Evolutionary conservation across 2,888 invertebrate genomes (phyloP).

Genomic region (Catocala nupta): DNA sequence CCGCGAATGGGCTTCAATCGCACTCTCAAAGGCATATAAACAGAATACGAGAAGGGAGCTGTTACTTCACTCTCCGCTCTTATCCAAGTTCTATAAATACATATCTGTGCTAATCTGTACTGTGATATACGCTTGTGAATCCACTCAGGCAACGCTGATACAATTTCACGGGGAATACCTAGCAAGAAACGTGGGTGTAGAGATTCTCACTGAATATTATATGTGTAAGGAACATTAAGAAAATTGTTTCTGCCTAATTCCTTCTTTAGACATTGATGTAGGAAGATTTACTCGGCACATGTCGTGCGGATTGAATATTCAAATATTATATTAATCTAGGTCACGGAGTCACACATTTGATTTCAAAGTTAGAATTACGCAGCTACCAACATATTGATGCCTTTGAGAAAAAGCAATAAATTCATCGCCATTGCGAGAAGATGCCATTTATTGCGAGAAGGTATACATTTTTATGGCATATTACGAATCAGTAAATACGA

Average conservation of each 20-base stretch:
- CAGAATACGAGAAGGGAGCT: not conserved
- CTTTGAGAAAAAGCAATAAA: too few relatives aligned
- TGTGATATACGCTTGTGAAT: constrained; percentile 33
- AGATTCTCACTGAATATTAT: constrained; percentile 6
- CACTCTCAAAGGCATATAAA: constrained; percentile 5
- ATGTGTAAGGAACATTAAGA: not conserved
- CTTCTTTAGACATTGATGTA: not conserved
- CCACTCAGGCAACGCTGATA: constrained; percentile 35
- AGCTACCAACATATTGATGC: too few relatives aligned
- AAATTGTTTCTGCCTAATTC: not conserved
- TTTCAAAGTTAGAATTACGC: too few relatives aligned
- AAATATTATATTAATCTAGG: not conserved
- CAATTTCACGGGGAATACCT: constrained; percentile 36
- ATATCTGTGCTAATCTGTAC: constrained; percentile 42
- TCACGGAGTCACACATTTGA: too few relatives aligned
- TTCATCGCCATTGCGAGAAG: too few relatives aligned
- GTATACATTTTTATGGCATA: too few relatives aligned
- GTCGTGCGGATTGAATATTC: not conserved
- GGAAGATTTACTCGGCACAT: not conserved
- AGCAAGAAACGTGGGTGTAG: constrained; percentile 15
- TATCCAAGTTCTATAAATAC: constrained; percentile 42
- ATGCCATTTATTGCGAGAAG: too few relatives aligned
- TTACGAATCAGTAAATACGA: too few relatives aligned
- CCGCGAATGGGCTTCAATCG: not conserved
- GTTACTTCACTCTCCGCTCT: constrained; percentile 14